Evolutionary conservation across 2,113 vertebrate genomes (phyloP).

Genomic region (Motacilla tschutschensis): DNA sequence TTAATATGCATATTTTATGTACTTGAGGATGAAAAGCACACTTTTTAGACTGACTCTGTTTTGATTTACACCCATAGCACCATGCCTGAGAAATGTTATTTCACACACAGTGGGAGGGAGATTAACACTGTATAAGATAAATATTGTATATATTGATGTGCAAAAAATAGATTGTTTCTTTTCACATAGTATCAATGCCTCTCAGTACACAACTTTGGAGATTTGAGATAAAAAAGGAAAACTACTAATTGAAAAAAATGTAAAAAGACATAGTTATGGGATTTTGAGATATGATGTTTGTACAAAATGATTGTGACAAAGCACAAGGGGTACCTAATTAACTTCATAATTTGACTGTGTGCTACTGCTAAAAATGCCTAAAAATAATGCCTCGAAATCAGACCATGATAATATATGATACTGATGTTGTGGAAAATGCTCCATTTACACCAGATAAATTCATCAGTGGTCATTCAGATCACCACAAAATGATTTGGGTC

Average conservation of each 20-base stretch:
- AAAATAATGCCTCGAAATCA: background rate
- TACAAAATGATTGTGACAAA: background rate
- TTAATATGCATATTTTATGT: conserved; percentile 44
- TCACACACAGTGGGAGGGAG: background rate
- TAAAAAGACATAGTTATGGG: background rate
- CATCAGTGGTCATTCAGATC: background rate
- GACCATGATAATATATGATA: background rate
- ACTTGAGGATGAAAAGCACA: conserved; percentile 17
- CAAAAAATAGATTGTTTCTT: background rate
- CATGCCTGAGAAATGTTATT: conserved; percentile 27
- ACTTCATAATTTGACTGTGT: background rate
- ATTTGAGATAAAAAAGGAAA: background rate
- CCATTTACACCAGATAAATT: background rate
- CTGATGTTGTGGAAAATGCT: background rate
- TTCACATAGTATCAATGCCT: background rate
- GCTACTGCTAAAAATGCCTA: background rate
- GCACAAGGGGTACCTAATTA: background rate
- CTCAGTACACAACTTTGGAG: background rate
- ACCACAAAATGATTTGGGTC: background rate
- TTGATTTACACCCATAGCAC: conserved; percentile 32
- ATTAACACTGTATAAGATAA: background rate
- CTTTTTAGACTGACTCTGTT: conserved; percentile 13
- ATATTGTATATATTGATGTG: background rate
- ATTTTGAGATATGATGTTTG: background rate
- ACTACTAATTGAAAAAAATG: background rate